These are phyloP conservation scores for Panonychus citri DNA, from an alignment of 1,140 invertebrate species.

Conservation along the genomic window DNA sequence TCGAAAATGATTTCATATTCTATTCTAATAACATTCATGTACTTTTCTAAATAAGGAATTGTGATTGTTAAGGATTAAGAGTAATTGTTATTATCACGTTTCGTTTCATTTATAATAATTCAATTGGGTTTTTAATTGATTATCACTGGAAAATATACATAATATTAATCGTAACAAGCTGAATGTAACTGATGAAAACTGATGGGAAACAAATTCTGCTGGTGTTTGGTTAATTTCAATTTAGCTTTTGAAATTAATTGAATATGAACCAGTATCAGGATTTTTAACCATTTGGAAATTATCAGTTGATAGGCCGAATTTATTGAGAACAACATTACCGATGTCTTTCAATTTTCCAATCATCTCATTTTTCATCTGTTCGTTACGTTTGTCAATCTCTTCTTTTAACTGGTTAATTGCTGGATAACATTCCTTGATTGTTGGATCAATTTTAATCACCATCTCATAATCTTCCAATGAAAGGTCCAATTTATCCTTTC, in stretches of 20 bases:
- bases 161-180: no score
- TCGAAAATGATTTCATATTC: no score
- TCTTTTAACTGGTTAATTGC: constrained; percentile 46
- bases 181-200: no score
- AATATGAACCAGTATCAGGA: constrained; percentile 61
- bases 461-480: constrained; percentile 67
- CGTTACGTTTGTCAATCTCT: constrained; percentile 64
- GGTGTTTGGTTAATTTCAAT: no score
- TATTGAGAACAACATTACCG: constrained; percentile 76
- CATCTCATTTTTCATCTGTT: constrained; percentile 89
- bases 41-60: no score
- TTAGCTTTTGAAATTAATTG: constrained; percentile 56
- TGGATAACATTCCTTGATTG: constrained; percentile 36
- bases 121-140: no score
- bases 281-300: constrained; percentile 84
- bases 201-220: no score
- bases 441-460: constrained; percentile 53
- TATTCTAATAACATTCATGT: no score
- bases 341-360: constrained; percentile 78
- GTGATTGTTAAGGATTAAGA: no score
- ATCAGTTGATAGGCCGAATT: constrained; percentile 85
- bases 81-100: no score
- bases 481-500: constrained; percentile 60
- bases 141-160: no score
- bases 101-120: no score